These are phyloP conservation scores for Cerastis leucographa DNA, from an alignment of 2,888 invertebrate species.

Conservation along the genomic window DNA sequence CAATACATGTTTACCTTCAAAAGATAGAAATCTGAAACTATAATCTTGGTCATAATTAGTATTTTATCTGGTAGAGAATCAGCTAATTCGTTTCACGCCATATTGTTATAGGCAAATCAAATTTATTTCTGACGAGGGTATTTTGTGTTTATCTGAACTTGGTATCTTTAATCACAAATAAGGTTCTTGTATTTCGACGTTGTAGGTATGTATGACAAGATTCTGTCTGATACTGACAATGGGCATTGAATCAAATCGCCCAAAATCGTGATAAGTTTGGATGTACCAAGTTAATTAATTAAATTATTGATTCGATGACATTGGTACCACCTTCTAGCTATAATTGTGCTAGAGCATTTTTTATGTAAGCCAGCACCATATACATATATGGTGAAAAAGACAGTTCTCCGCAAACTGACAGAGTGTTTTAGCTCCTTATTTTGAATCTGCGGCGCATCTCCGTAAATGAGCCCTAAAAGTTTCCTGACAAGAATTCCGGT, in stretches of 20 bases:
- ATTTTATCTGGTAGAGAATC: constrained; percentile 55
- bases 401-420: too few species aligned
- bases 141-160: constrained; percentile 44
- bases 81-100: constrained; percentile 49
- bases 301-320: not conserved
- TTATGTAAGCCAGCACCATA: too few species aligned
- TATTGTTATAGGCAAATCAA: constrained; percentile 18
- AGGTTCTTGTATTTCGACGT: constrained; percentile 23
- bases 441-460: too few species aligned
- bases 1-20: constrained; percentile 40
- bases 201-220: not conserved
- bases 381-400: too few species aligned
- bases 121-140: constrained; percentile 31
- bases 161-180: constrained; percentile 49
- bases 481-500: too few species aligned
- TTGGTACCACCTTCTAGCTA: too few species aligned
- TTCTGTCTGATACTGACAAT: constrained; percentile 10
- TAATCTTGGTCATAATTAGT: constrained; percentile 55
- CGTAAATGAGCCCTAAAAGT: too few species aligned
- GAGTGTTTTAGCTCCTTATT: too few species aligned
- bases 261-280: not conserved
- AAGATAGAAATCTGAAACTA: constrained; percentile 49
- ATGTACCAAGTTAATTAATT: not conserved
- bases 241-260: not conserved
- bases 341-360: too few species aligned